Base-by-base conservation (phyloP, 2,888 invertebrate genomes). In the Nymphalis polychloros region DNA sequence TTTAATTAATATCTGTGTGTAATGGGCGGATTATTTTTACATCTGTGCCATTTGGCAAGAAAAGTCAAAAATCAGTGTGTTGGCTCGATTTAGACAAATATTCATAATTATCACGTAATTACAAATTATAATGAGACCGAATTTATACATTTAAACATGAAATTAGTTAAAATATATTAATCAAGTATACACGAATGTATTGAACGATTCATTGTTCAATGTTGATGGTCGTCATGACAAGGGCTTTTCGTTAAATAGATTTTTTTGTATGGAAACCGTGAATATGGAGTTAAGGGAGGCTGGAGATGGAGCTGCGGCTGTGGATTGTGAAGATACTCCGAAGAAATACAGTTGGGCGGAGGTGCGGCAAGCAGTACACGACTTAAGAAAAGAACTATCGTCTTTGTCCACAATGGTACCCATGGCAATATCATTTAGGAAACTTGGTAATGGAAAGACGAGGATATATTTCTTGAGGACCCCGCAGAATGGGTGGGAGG, bases 391-490 rank as follows among this genome's bases (percentile, higher is more conserved):
- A 76, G 95, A 96, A 80, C 85, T 97, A 69, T 96, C 96, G 2
- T 95, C 95, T 64, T 89, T 97, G 49, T 97, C 97, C 0, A 95
- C 96, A 1, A 96, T 97, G 93, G 95, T 97, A 23, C 97, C 97
- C 0, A 95, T 95, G 77, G 96, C 96, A 60, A 95, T 97, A 76
- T 95, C 96, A 47, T 97, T 97, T 87, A 94, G 97, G 68, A 95
- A 94, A 78, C 92, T 97, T 49, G 94, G 94, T 64, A 97, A 96
- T 87, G 97, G 96, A 48, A 94, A 96, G 76, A 96, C 95, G 16
- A 94, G 98, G 79, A 95, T 98, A 79, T 98, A 98, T 87, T 98
- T 98, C 85, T 93, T 98, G 71, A 96, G 97, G 76, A 96, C 97
- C 27, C 97, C 97, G 0, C 96, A 96, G 63, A 97, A 97, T 79